Evolutionary conservation across 2,113 vertebrate species (phyloP).

Genomic region (Syrrhaptes paradoxus): DNA sequence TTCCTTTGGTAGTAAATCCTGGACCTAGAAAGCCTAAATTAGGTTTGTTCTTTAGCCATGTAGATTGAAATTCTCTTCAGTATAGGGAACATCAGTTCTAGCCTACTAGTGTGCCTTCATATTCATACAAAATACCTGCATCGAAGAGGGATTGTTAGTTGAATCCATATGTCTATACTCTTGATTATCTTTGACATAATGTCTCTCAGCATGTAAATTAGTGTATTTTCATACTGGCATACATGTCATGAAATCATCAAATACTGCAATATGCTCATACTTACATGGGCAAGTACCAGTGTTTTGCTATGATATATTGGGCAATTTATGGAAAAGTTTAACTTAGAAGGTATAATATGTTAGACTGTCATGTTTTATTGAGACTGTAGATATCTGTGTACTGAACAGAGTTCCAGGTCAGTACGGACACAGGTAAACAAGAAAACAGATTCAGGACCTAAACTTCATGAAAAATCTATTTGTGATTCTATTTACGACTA

Average conservation of each 20-base stretch:
- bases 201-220: slow-evolving; percentile 19
- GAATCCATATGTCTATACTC: neutral
- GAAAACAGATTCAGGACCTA: neutral
- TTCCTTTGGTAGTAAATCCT: slow-evolving; percentile 17
- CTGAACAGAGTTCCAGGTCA: neutral
- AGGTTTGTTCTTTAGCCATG: neutral
- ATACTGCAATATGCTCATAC: neutral
- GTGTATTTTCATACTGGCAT: slow-evolving; percentile 18
- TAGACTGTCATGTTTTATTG: neutral
- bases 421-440: neutral
- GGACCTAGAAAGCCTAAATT: neutral
- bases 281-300: neutral
- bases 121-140: neutral
- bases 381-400: neutral
- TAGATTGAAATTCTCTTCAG: neutral
- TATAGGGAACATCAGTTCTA: neutral
- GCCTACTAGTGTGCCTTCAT: neutral
- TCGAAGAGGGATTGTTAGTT: neutral
- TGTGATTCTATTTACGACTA: neutral
- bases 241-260: neutral
- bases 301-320: neutral
- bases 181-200: slow-evolving; percentile 19
- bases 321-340: neutral
- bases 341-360: neutral
- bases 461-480: neutral